Base-by-base conservation (phyloP, 2,797 vertebrate genomes). In the Crenuchus spilurus region DNA sequence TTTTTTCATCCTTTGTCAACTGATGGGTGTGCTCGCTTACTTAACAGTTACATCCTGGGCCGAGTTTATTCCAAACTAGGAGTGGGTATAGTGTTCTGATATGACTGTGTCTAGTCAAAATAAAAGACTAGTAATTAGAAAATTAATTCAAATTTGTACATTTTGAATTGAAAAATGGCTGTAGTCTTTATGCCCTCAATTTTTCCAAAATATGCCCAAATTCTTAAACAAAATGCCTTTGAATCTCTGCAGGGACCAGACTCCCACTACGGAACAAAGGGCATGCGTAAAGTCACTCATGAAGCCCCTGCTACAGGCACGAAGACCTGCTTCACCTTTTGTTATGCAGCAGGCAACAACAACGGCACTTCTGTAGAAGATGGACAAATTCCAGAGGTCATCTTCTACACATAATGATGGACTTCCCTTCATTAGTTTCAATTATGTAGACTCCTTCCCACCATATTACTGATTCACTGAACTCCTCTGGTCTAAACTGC, bases 331-430 rank as follows among this genome's bases (percentile, higher is more conserved):
- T 99, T 99, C 80, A 94, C 95, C 3, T 99, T 99, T 88, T 99
- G 97, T 75, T 99, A 98, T 0, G 97, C 97, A 0, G 96, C 98
- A 0, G 98, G 98, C 64, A 99, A 99, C 82, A 99, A 99, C 89
- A 99, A 99, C 0, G 98, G 98, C 84, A 99, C 97, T 0, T 99
- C 97, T 0, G 96, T 99, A 88, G 98, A 99, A 86, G 97, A 99
- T 0, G 98, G 98, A 76, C 98, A 99, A 88, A 95, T 99, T 82
- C 98, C 98, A 1, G 96, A 99, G 88, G 94, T 99, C 86, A 98
- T 99, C 86, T 99, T 98, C 91, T 98, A 99, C 87, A 96, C 92
- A 87, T 98, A 96, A 89, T 90, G 80, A 77, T n/a, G 41, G 61
- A 60, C 30, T 13, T 30, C 1, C n/a, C n/a, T n/a, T n/a, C 44